These are phyloP conservation scores for Camptogramma bilineatum DNA, from an alignment of 2,888 invertebrate genomes.

Conservation along the genomic window DNA sequence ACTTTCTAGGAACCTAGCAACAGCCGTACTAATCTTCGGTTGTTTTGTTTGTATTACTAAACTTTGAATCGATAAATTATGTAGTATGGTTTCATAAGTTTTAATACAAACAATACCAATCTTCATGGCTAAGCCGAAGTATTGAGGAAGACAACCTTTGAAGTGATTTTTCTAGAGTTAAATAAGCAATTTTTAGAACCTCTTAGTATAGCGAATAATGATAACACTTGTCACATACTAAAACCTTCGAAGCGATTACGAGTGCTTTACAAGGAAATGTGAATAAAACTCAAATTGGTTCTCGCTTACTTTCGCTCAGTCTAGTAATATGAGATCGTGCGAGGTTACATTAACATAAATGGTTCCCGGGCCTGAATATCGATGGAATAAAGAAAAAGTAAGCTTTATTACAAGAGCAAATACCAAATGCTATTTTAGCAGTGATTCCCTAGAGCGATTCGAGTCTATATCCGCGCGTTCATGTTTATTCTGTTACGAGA, in stretches of 20 bases:
- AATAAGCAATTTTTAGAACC: too few relatives aligned
- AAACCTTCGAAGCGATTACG: conserved; percentile 9
- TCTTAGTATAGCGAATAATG: background rate
- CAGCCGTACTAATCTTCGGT: too few relatives aligned
- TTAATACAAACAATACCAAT: too few relatives aligned
- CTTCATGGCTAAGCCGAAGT: too few relatives aligned
- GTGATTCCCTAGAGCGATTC: conserved; percentile 24
- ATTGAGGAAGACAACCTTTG: too few relatives aligned
- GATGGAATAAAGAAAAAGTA: conserved; percentile 35
- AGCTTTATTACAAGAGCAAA: conserved; percentile 43
- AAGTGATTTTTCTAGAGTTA: too few relatives aligned
- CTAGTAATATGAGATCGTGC: conserved; percentile 39
- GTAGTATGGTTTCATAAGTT: too few relatives aligned
- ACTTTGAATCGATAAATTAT: too few relatives aligned
- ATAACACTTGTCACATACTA: conserved; percentile 9
- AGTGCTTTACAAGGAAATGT: conserved; percentile 29
- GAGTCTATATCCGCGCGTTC: conserved; percentile 5
- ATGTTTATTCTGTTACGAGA: conserved; percentile 9
- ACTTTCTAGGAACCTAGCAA: too few relatives aligned
- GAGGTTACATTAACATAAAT: conserved; percentile 53
- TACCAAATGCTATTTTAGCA: conserved; percentile 32
- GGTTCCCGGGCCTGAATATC: conserved; percentile 51
- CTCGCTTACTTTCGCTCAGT: conserved; percentile 39
- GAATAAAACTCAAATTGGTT: conserved; percentile 45
- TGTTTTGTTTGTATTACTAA: too few relatives aligned